Evolutionary conservation across 2,888 invertebrate genomes (phyloP), one percentile per base, ranked within the genome.

Genomic region (Neria commutata): DNA sequence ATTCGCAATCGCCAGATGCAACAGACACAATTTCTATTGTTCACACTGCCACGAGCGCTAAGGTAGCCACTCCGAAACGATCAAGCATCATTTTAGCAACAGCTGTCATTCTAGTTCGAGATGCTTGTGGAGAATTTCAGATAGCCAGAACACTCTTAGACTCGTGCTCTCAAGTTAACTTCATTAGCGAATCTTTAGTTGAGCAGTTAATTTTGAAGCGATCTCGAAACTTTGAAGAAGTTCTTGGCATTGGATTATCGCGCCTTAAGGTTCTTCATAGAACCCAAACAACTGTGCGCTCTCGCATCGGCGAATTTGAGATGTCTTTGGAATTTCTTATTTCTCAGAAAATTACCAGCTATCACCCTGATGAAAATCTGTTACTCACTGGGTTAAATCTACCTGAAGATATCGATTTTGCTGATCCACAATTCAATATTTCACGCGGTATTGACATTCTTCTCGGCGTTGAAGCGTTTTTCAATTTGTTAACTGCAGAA

Each of bases 401-500:
- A 33, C 8, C 33, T 33, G 8, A 14, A n/a, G n/a, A n/a, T n/a
- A n/a, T n/a, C n/a, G n/a, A n/a, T n/a, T n/a, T n/a, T n/a, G n/a
- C n/a, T n/a, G n/a, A n/a, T n/a, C n/a, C n/a, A n/a, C n/a, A n/a
- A n/a, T n/a, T n/a, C n/a, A n/a, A n/a, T n/a, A n/a, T n/a, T n/a
- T n/a, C n/a, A n/a, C n/a, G n/a, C n/a, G n/a, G n/a, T n/a, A n/a
- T n/a, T n/a, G 23, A 57, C 29, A 37, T 57, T n/a, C 52, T 51
- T 3, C 21, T 57, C 21, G 57, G 57, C 17, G 51, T 46, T 21
- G 45, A 42, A 42, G 29, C 23, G n/a, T 57, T 57, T 21, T 52
- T 57, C 34, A 42, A 57, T 11, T 23, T 55, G n/a, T n/a, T 57
- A 16, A 24, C 33, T 3, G 45, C 46, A 5, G 52, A 17, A 5